Evolutionary conservation across 2,888 invertebrate genomes (phyloP).

Genomic region (Polydrusus pterygomalis): DNA sequence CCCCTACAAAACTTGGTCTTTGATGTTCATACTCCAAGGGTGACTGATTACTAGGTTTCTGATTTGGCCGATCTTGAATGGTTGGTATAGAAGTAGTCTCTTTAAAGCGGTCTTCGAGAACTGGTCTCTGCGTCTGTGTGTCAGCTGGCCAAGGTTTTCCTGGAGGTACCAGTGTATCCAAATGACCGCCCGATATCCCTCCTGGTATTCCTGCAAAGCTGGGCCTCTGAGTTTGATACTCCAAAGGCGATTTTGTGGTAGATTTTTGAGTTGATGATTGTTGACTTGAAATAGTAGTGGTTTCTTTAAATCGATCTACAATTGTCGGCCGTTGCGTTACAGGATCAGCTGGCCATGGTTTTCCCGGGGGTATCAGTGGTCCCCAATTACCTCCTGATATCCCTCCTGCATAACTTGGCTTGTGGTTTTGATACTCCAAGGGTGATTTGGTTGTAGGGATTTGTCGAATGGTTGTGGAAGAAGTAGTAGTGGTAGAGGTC

Average conservation of each 20-base stretch:
- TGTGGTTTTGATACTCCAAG: constrained; percentile 21
- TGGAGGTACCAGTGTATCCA: constrained; percentile 26
- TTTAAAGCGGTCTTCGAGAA: constrained; percentile 48
- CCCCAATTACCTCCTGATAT: constrained; percentile 21
- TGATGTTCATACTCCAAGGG: background rate
- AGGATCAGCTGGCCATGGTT: constrained; percentile 25
- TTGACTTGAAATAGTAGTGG: background rate
- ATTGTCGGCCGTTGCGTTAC: constrained; percentile 36
- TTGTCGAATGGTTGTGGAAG: background rate
- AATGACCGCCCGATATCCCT: constrained; percentile 20
- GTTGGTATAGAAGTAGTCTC: background rate
- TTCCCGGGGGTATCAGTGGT: constrained; percentile 32
- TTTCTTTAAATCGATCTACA: constrained; percentile 43
- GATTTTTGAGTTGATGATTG: background rate
- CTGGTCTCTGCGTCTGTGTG: background rate
- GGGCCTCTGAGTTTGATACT: constrained; percentile 25
- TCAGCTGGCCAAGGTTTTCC: constrained; percentile 29
- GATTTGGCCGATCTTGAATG: background rate
- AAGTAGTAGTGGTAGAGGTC: background rate
- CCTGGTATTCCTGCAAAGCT: constrained; percentile 6
- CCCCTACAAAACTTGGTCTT: background rate
- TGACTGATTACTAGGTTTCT: background rate
- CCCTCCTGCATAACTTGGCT: constrained; percentile 19
- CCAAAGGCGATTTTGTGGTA: constrained; percentile 27
- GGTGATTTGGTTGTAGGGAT: background rate